Conservation (phyloP, 2,113 vertebrate genomes). For the Meriones unguiculatus region DNA sequence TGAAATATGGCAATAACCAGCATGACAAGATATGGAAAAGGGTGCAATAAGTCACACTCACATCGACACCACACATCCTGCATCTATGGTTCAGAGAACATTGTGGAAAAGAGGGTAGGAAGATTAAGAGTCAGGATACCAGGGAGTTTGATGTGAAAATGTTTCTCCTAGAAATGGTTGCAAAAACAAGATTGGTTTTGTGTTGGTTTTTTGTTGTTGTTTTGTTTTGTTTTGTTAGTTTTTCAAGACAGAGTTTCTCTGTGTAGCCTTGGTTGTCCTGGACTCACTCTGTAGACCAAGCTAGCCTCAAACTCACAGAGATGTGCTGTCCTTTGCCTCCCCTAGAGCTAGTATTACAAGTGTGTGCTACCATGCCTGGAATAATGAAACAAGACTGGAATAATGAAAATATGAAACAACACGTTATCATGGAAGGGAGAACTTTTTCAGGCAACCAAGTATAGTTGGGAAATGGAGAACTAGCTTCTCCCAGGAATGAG, state of each 20-base stretch:
- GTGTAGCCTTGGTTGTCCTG: too few relatives aligned
- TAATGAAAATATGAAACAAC: not conserved
- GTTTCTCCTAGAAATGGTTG: not conserved
- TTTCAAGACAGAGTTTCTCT: too few relatives aligned
- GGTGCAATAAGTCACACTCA: not conserved
- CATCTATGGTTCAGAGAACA: not conserved
- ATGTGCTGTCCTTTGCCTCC: too few relatives aligned
- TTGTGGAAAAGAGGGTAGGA: not conserved
- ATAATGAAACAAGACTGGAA: not conserved
- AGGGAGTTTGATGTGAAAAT: not conserved
- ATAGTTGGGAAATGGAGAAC: not conserved
- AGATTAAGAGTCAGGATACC: not conserved
- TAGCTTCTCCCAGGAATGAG: not conserved
- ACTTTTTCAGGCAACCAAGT: not conserved
- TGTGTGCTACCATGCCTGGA: too few relatives aligned
- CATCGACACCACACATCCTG: not conserved
- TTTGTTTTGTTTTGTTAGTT: too few relatives aligned
- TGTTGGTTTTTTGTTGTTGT: too few relatives aligned
- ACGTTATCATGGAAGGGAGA: not conserved
- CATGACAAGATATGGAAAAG: not conserved
- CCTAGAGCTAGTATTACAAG: too few relatives aligned
- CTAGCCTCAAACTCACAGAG: too few relatives aligned
- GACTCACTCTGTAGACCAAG: too few relatives aligned
- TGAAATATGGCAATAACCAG: not conserved
- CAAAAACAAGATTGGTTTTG: not conserved